These are phyloP conservation scores for Megaceryle maxima DNA, from an alignment of 2,113 vertebrate genomes.

Conservation along the genomic window DNA sequence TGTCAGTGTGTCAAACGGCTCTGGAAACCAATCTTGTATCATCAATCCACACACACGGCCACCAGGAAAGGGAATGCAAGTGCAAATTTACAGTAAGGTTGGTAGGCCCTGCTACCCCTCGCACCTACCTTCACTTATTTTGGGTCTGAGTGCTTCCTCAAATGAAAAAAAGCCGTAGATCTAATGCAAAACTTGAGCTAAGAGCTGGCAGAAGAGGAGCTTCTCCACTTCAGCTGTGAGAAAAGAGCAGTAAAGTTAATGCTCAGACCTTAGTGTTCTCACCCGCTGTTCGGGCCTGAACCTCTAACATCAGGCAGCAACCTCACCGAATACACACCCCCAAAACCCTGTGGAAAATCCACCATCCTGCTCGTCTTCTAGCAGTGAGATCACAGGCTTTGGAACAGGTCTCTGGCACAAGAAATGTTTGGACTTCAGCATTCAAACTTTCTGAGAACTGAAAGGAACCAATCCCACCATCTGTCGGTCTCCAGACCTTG, in stretches of 20 bases:
- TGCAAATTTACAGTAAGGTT: background rate
- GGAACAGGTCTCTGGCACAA: background rate
- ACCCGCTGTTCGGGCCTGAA: background rate
- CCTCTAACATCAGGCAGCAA: slow-evolving; percentile 32
- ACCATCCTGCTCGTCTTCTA: background rate
- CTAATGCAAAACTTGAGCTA: background rate
- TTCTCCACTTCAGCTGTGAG: background rate
- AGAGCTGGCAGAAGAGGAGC: background rate
- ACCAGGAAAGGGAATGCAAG: background rate
- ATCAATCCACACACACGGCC: background rate
- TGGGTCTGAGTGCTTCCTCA: background rate
- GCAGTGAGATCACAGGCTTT: background rate
- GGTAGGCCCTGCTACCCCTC: background rate
- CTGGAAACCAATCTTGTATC: background rate
- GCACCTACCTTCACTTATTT: too few relatives aligned
- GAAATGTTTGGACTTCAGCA: slow-evolving; percentile 61
- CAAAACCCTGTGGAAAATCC: background rate
- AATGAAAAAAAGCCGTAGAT: background rate
- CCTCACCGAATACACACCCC: background rate
- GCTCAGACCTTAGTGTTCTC: background rate
- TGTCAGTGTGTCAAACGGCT: background rate
- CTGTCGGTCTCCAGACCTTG: background rate
- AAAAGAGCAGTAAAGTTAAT: background rate
- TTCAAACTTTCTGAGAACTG: background rate
- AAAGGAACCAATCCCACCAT: background rate